phyloP scores from a whole-genome alignment of 2,113 vertebrate species.

The Otocyon megalotis region DNA sequence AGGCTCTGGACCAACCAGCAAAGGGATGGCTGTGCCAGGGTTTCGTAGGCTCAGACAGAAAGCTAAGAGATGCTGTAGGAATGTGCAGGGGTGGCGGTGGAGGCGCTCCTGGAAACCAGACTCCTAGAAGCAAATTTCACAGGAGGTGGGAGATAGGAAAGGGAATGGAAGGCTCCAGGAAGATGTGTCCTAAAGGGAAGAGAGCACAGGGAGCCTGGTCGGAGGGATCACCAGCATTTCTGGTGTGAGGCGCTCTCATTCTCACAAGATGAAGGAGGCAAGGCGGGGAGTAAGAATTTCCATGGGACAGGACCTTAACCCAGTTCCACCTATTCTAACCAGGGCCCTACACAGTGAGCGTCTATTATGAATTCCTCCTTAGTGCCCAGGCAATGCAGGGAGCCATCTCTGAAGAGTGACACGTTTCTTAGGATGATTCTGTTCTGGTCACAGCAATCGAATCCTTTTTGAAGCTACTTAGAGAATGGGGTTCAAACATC shows the following conservation, averaged over 20 bases:
- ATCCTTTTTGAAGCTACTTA: neutral
- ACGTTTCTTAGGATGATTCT: neutral
- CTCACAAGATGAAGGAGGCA: neutral
- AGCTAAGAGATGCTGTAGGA: neutral
- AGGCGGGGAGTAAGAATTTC: neutral
- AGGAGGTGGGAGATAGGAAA: neutral
- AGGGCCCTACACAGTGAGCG: neutral
- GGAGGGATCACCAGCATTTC: neutral
- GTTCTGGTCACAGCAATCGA: neutral
- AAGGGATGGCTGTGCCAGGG: fast-evolving
- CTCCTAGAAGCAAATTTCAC: neutral
- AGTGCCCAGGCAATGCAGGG: neutral
- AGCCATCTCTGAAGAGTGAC: neutral
- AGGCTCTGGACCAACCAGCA: neutral
- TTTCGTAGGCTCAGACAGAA: neutral
- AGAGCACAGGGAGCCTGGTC: neutral
- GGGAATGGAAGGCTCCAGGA: neutral
- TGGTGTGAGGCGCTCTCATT: neutral
- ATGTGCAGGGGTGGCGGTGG: neutral
- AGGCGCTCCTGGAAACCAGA: neutral
- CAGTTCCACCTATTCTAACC: neutral
- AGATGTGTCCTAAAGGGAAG: neutral
- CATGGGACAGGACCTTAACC: neutral
- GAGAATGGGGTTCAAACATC: neutral
- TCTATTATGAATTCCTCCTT: neutral